These are phyloP conservation scores for Crocodylus rhombifer DNA, from an alignment of 2,797 vertebrate species.

Conservation along the genomic window DNA sequence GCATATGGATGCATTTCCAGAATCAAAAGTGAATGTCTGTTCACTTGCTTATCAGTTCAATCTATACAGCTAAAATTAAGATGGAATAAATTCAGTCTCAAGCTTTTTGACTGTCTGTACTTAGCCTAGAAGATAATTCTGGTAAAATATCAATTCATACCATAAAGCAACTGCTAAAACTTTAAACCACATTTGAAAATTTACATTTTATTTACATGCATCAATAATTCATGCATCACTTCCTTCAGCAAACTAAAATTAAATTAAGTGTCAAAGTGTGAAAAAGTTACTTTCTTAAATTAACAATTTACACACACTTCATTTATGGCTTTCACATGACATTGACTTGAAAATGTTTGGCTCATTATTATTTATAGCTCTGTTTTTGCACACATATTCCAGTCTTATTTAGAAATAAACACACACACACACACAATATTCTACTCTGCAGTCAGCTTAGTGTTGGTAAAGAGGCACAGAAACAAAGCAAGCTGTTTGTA, in stretches of 20 bases:
- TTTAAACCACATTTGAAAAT: conserved; percentile 1
- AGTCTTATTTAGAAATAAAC: not conserved
- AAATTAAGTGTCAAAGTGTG: conserved; percentile 60
- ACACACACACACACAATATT: not conserved
- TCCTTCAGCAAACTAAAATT: conserved; percentile 64
- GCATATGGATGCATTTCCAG: no score
- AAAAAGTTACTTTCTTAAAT: conserved; percentile 46
- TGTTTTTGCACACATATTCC: conserved; percentile 25
- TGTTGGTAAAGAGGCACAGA: not conserved
- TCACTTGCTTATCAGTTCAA: no score
- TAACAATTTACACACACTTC: conserved; percentile 26
- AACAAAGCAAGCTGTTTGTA: not conserved
- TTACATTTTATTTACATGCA: conserved; percentile 5
- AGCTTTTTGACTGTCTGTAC: no score
- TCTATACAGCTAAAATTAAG: no score
- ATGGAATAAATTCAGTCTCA: no score
- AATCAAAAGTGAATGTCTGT: no score
- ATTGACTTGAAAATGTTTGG: conserved; percentile 9
- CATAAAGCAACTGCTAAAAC: not conserved
- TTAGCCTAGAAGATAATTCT: not conserved
- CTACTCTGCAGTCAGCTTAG: not conserved
- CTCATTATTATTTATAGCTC: not conserved
- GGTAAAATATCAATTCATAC: not conserved
- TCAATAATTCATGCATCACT: conserved; percentile 6
- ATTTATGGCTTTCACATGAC: conserved; percentile 26